Conservation (phyloP, 2,888 invertebrate species). For the Pollenia amentaria region DNA sequence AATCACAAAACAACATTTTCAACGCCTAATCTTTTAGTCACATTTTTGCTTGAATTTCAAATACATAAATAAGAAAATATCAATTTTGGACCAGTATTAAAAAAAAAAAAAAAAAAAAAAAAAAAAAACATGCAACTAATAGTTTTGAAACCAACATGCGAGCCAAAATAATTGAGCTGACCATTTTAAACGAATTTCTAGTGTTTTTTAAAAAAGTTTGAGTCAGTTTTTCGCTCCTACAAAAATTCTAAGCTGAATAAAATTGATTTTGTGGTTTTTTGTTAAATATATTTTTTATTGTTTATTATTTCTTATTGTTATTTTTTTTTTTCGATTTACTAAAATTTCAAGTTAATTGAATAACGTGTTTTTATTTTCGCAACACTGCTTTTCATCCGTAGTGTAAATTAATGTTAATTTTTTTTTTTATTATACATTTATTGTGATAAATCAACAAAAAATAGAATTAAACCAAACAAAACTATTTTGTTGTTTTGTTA, state of each 20-base stretch:
- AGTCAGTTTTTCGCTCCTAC: too few species aligned
- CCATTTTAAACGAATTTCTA: not conserved
- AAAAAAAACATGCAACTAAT: not conserved
- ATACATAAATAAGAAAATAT: not conserved
- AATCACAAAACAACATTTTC: slow-evolving; percentile 12
- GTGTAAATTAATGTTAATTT: slow-evolving; percentile 70
- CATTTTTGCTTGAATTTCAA: slow-evolving; percentile 10
- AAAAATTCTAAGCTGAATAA: too few species aligned
- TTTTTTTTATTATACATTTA: slow-evolving; percentile 18
- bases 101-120: too few species aligned
- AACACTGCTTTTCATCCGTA: slow-evolving; percentile 18
- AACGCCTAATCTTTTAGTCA: not conserved
- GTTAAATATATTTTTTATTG: not conserved
- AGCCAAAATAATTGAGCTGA: not conserved
- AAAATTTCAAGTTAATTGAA: slow-evolving; percentile 32
- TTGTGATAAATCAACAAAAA: slow-evolving; percentile 52
- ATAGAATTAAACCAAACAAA: not conserved
- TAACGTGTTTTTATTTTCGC: slow-evolving; percentile 57
- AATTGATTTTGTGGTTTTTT: not conserved
- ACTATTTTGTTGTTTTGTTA: slow-evolving; percentile 31
- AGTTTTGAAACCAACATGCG: not conserved
- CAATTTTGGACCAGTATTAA: not conserved
- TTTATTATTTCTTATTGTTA: not conserved
- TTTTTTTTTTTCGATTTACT: slow-evolving; percentile 19
- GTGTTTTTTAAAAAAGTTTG: slow-evolving; percentile 1